Base-by-base conservation (phyloP, 1,140 invertebrate species). In the Acromyrmex echinatior region DNA sequence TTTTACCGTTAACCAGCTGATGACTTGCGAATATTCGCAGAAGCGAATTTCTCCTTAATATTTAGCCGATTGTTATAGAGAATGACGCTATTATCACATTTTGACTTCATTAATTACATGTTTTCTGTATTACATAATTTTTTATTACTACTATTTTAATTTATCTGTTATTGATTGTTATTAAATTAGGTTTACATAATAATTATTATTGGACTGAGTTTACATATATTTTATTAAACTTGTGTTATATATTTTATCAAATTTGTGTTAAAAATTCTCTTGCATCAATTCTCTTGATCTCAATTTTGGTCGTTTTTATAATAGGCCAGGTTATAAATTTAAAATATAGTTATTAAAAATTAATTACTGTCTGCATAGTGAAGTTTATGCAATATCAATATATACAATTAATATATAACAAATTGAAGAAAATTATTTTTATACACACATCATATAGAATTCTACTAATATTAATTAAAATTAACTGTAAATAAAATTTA, bases 1-100 rank as follows among this genome's bases (percentile, higher is more conserved):
- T 51, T 53, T 51, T 79, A 51, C 45, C n/a, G 31, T 68, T 70
- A 70, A 70, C 7, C 21, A 10, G n/a, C 21, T 25, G 66, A 12
- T 14, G 12, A 10, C 1, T 45, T 49, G 2, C 49, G 14, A 51
- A 28, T 14, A 51, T 51, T 51, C 14, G 39, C 0, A 66, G 4
- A 45, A 65, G 16, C 10, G 2, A 45, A 49, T 49, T 68, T 25
- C 12, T 21, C 5, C 1, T 70, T 0, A 21, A 49, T 70, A 14
- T 9, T 49, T 49, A 4, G 0, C 4, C 0, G n/a, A 12, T 16
- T 70, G n/a, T 66, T 18, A 66, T 12, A 39, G 3, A 3, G 18
- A 35, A 66, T 66, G 1, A 18, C 25, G 28, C 6, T 66, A 66
- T 70, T 12, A 39, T 39, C 35, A 49, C 39, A 3, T 5, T 18